Conservation (phyloP, 2,113 vertebrate genomes). For the Ochotona princeps region DNA sequence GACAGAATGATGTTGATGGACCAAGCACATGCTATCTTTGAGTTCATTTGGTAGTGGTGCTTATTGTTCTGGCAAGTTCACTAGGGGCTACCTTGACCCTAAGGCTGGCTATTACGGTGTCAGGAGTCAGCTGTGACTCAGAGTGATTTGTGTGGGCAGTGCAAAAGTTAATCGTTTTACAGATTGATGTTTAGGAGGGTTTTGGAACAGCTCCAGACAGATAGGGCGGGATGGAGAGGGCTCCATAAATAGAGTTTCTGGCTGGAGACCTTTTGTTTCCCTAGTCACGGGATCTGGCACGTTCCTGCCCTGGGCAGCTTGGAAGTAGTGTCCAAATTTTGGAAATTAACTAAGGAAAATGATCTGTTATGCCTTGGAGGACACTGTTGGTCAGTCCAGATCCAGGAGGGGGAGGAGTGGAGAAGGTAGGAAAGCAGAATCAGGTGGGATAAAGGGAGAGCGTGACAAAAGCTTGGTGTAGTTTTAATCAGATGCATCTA, state of each 20-base stretch:
- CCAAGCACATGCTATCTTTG: neutral
- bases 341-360: slow-evolving; percentile 56
- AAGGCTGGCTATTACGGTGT: slow-evolving; percentile 46
- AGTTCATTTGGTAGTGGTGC: slow-evolving; percentile 37
- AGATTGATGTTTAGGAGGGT: slow-evolving; percentile 56
- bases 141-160: slow-evolving; percentile 61
- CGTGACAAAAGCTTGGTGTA: neutral
- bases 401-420: neutral
- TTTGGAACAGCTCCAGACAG: slow-evolving; percentile 64
- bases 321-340: slow-evolving; percentile 45
- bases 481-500: neutral
- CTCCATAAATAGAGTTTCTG: slow-evolving; percentile 26
- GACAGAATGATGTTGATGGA: neutral
- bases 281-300: slow-evolving; percentile 16
- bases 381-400: neutral
- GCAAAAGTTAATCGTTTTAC: slow-evolving; percentile 55
- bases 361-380: slow-evolving; percentile 30
- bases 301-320: neutral
- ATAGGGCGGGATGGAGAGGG: neutral
- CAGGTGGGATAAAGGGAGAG: neutral
- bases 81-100: slow-evolving; percentile 19
- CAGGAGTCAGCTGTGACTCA: slow-evolving; percentile 39
- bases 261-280: slow-evolving; percentile 4
- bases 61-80: slow-evolving; percentile 13
- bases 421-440: neutral